Conservation (phyloP, 2,797 vertebrate species). For the Cichlasoma orientale region DNA sequence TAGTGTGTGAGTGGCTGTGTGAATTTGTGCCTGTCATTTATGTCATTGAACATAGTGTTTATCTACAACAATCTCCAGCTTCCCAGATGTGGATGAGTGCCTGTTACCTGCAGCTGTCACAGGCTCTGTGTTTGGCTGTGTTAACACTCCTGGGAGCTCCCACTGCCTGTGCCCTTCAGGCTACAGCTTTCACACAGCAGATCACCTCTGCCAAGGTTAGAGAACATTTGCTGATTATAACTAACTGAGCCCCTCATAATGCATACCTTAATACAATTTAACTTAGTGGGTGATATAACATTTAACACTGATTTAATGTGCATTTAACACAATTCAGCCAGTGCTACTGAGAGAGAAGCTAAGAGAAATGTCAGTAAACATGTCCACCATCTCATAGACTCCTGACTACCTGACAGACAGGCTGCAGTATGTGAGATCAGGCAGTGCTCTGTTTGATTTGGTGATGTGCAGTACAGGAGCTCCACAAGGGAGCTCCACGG, state of each 20-base stretch:
- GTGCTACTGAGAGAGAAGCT: no score
- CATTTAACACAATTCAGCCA: no score
- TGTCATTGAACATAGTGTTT: neutral
- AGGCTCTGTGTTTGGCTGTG: constrained; percentile 65
- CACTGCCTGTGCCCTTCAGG: constrained; percentile 67
- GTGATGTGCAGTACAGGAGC: neutral
- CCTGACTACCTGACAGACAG: no score
- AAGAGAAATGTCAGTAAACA: no score
- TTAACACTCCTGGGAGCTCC: constrained; percentile 70
- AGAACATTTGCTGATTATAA: neutral
- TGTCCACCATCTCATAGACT: no score
- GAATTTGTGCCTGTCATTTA: constrained; percentile 8
- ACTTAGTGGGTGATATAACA: no score
- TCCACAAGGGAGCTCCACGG: neutral
- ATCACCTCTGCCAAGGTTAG: constrained; percentile 63
- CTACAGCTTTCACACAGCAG: constrained; percentile 42
- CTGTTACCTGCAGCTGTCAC: constrained; percentile 42
- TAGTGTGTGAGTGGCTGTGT: constrained; percentile 22
- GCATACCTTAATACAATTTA: no score
- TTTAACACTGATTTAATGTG: no score
- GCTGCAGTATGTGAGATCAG: no score
- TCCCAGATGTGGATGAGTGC: constrained; percentile 74
- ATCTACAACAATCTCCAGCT: neutral
- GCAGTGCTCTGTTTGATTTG: no score
- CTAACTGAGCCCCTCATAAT: neutral